phyloP scores from a whole-genome alignment of 2,113 vertebrate species.

The Aplodontia rufa region DNA sequence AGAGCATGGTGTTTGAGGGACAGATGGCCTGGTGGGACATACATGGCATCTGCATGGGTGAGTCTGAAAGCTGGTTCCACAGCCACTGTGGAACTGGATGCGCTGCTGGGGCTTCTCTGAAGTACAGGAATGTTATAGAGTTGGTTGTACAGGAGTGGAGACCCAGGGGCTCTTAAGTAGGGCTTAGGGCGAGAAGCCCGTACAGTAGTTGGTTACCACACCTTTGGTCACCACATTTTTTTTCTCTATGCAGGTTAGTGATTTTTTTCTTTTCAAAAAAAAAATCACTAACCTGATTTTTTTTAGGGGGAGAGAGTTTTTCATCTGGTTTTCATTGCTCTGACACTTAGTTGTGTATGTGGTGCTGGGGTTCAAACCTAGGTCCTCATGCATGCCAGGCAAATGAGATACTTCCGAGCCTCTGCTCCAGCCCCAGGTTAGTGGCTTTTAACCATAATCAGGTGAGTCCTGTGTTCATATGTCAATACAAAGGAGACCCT shows the following conservation, averaged over 20 bases:
- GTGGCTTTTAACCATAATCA: background rate
- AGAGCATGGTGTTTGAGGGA: background rate
- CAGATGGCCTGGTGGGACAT: background rate
- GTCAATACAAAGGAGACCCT: background rate
- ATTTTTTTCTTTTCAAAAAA: too few relatives aligned
- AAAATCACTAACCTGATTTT: too few relatives aligned
- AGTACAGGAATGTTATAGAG: accelerated
- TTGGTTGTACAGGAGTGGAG: background rate
- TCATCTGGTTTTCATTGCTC: too few relatives aligned
- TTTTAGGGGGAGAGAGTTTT: too few relatives aligned
- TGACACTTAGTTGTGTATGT: too few relatives aligned
- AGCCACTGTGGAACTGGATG: accelerated
- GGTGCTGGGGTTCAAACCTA: too few relatives aligned
- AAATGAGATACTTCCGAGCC: too few relatives aligned
- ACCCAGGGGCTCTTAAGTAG: background rate
- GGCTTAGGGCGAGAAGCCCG: background rate
- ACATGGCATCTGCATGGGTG: accelerated
- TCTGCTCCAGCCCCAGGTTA: too few relatives aligned
- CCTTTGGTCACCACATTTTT: background rate
- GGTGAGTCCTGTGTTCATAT: background rate
- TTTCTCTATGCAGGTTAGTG: background rate
- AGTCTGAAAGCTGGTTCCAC: background rate
- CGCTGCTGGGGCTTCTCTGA: background rate
- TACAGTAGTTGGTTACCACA: background rate
- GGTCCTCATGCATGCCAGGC: too few relatives aligned